Conservation (phyloP, 2,888 invertebrate genomes). For the Eilema caniola region DNA sequence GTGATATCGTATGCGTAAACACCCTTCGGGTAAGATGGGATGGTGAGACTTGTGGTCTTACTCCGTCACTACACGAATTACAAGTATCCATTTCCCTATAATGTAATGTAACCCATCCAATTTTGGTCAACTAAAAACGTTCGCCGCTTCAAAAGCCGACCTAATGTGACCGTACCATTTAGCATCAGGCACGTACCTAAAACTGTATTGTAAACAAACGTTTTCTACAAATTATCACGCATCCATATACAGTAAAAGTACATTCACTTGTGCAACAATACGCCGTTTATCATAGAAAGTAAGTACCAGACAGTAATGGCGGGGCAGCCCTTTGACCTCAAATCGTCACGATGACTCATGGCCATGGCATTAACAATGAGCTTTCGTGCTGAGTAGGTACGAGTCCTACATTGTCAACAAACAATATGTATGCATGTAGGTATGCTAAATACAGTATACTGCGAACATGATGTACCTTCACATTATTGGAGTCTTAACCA, state of each 20-base stretch:
- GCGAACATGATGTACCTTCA: background rate
- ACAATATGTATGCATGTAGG: background rate
- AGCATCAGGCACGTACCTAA: background rate
- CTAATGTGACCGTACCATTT: too few species aligned
- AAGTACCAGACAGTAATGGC: conserved; percentile 5
- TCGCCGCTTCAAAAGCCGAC: too few species aligned
- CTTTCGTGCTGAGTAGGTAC: conserved; percentile 6
- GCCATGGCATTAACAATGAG: conserved; percentile 15
- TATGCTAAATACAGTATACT: background rate
- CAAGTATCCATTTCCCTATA: too few species aligned
- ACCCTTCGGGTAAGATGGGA: too few species aligned
- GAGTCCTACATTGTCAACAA: background rate
- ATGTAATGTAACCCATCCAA: too few species aligned
- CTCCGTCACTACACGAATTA: too few species aligned
- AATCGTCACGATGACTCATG: conserved; percentile 44
- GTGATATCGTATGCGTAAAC: too few species aligned
- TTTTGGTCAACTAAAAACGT: too few species aligned
- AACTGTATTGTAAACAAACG: background rate
- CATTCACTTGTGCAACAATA: conserved; percentile 4
- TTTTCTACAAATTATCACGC: conserved; percentile 6
- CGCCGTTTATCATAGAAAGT: conserved; percentile 18
- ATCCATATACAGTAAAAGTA: background rate
- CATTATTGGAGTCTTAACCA: too few species aligned
- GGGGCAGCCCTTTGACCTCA: conserved; percentile 73
- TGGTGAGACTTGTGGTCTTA: too few species aligned